Evolutionary conservation across 2,888 invertebrate species (phyloP).

Genomic region (Leuctra nigra): DNA sequence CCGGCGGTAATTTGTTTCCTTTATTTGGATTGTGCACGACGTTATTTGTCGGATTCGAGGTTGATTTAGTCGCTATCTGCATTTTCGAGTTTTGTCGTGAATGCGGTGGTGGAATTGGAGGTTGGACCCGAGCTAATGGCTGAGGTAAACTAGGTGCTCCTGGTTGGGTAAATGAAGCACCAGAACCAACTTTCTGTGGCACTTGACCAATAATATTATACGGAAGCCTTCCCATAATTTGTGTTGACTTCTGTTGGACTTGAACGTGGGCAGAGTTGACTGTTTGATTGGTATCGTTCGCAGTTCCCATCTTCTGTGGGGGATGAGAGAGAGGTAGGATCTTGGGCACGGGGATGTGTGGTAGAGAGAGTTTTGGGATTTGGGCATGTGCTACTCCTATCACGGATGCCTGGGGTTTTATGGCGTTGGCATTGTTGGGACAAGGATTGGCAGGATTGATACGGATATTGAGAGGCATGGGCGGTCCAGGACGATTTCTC

Average conservation of each 20-base stretch:
- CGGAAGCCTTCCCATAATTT: no score
- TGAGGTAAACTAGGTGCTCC: no score
- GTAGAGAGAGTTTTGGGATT: not conserved
- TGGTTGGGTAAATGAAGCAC: no score
- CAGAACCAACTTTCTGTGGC: no score
- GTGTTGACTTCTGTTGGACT: no score
- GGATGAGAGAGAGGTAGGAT: not conserved
- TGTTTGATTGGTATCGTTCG: no score
- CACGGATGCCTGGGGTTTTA: not conserved
- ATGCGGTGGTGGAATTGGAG: conserved; percentile 19
- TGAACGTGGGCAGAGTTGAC: no score
- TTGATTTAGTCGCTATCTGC: not conserved
- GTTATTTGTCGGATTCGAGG: no score
- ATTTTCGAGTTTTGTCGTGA: not conserved
- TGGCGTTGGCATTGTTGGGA: no score
- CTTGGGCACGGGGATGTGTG: not conserved
- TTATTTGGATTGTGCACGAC: not conserved
- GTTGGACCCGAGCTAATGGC: conserved; percentile 13
- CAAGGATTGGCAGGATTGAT: not conserved
- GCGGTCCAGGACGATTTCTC: conserved; percentile 22
- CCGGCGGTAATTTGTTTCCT: not conserved
- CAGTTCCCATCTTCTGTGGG: not conserved
- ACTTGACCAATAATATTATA: no score
- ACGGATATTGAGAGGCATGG: conserved; percentile 15
- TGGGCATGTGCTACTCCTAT: not conserved